Conservation (phyloP, 2,113 vertebrate genomes). For the Mirounga angustirostris region DNA sequence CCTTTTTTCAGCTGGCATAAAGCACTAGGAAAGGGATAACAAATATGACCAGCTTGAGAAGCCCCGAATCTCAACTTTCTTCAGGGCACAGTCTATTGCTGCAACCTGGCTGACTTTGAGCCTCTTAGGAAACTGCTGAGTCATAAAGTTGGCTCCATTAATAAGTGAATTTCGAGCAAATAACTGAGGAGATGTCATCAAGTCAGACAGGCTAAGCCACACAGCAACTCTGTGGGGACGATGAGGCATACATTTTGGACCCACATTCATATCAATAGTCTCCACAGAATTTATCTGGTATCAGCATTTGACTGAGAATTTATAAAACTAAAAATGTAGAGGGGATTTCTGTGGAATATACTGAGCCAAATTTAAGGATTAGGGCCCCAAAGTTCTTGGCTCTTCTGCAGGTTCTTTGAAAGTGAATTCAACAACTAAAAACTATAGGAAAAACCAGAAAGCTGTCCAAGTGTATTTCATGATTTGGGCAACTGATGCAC, state of each 20-base stretch:
- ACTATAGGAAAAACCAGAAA: constrained; percentile 41
- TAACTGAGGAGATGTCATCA: not conserved
- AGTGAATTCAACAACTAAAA: constrained; percentile 2
- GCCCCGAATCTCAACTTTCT: constrained; percentile 22
- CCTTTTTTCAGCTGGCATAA: constrained; percentile 2
- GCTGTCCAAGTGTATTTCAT: not conserved
- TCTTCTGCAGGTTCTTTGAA: not conserved
- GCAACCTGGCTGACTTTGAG: not conserved
- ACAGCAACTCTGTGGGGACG: not conserved
- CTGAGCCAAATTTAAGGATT: not conserved
- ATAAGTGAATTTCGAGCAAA: constrained; percentile 18
- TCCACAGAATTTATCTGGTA: not conserved
- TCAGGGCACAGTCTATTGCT: not conserved
- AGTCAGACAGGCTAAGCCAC: not conserved
- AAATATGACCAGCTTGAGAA: constrained; percentile 23
- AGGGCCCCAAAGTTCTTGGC: not conserved
- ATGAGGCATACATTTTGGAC: not conserved
- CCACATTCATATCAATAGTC: not conserved
- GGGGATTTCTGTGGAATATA: constrained; percentile 1
- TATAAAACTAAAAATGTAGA: constrained; percentile 36
- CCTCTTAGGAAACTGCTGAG: constrained; percentile 44
- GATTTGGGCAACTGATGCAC: not conserved
- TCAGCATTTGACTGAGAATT: not conserved
- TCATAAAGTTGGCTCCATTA: constrained; percentile 22
- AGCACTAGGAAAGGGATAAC: not conserved